Evolutionary conservation across 2,113 vertebrate genomes (phyloP).

Genomic region (Tenrec ecaudatus): DNA sequence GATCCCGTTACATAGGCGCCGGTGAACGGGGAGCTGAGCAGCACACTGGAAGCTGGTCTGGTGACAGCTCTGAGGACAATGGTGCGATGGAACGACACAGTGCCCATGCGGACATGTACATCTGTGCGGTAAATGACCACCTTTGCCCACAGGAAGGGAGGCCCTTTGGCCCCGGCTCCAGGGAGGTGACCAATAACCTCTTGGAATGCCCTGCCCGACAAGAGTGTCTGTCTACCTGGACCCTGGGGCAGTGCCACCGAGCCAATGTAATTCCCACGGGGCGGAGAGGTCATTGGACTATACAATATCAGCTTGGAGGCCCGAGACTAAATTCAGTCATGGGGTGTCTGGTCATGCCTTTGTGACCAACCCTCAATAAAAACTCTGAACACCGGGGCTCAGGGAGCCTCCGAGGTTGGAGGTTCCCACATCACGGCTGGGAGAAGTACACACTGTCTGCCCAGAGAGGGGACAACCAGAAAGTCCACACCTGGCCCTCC

Average conservation of each 20-base stretch:
- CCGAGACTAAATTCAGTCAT: not conserved
- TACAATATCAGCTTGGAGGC: not conserved
- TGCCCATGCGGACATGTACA: fast-evolving
- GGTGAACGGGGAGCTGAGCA: fast-evolving
- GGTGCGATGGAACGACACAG: fast-evolving
- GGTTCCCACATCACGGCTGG: too few relatives aligned
- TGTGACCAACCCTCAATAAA: not conserved
- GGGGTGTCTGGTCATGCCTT: not conserved
- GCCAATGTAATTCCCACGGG: not conserved
- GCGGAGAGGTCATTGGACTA: not conserved
- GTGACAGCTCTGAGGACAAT: fast-evolving
- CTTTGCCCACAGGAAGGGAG: not conserved
- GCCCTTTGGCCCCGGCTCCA: not conserved
- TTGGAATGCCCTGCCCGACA: too few relatives aligned
- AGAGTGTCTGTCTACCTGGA: not conserved
- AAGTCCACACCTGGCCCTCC: not conserved
- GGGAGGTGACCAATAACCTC: not conserved
- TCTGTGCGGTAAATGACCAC: not conserved
- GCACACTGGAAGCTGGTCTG: not conserved
- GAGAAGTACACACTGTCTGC: not conserved
- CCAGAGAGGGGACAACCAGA: too few relatives aligned
- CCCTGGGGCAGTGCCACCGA: fast-evolving
- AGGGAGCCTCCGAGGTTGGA: fast-evolving
- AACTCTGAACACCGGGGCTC: not conserved
- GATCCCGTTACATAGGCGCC: not conserved